A percentile compares a stretch with the other conserved stretches of the same genome.
These are phyloP conservation scores for Toxostoma redivivum DNA, from an alignment of 2,113 vertebrate species.

Conservation along the genomic window DNA sequence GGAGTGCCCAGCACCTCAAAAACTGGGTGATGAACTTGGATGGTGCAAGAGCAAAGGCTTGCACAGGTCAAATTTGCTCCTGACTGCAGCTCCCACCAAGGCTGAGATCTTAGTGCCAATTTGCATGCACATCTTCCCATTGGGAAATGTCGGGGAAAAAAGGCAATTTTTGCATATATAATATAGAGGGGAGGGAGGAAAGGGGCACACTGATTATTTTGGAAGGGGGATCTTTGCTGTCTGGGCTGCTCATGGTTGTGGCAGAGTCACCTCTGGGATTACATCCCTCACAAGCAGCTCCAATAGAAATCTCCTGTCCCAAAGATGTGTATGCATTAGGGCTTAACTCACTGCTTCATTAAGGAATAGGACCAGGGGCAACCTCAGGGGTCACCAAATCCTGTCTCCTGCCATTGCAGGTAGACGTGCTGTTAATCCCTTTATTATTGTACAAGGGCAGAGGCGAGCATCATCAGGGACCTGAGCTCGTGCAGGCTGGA, in stretches of 20 bases:
- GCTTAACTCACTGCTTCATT: conserved; percentile 15
- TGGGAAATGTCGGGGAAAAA: not conserved
- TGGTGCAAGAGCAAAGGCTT: not conserved
- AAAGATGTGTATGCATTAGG: not conserved
- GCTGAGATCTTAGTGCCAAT: not conserved
- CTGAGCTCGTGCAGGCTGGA: not conserved
- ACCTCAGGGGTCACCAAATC: not conserved
- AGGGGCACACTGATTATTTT: not conserved
- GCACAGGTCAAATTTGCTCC: not conserved
- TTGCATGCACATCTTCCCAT: not conserved
- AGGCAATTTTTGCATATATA: not conserved
- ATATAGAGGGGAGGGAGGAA: rapidly evolving
- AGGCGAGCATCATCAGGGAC: not conserved
- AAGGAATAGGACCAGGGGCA: not conserved
- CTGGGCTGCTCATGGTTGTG: rapidly evolving
- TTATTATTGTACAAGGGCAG: not conserved
- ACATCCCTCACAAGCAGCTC: not conserved
- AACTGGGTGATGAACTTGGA: not conserved
- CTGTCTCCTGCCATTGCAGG: not conserved
- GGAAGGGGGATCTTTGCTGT: not conserved
- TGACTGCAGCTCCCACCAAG: not conserved
- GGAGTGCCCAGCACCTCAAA: not conserved
- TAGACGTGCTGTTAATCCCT: not conserved
- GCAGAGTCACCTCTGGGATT: not conserved
- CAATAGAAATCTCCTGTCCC: not conserved